Conservation (phyloP, 2,888 invertebrate genomes). For the Plagiodera versicolora region DNA sequence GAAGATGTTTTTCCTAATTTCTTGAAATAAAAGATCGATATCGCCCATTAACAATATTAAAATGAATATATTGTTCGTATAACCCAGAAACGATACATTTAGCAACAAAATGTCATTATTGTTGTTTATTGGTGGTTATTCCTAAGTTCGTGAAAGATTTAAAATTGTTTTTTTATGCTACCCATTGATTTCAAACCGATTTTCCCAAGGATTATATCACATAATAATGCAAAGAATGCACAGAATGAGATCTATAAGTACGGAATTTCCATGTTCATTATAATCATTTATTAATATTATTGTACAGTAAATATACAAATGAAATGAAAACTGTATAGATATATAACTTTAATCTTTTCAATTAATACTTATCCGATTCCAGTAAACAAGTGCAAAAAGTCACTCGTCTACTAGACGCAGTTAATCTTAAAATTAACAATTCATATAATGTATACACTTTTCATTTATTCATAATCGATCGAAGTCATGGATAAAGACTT, state of each 20-base stretch:
- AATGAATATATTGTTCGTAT: no score
- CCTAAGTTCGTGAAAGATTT: background rate
- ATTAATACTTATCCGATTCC: slow-evolving; percentile 52
- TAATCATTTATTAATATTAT: slow-evolving; percentile 51
- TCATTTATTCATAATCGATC: slow-evolving; percentile 50
- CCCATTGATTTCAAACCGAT: slow-evolving; percentile 7
- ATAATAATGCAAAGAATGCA: slow-evolving; percentile 34
- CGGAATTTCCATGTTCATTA: slow-evolving; percentile 25
- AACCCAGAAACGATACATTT: no score
- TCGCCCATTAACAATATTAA: no score
- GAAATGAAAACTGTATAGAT: slow-evolving; percentile 56
- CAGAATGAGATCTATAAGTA: slow-evolving; percentile 38
- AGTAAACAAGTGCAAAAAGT: slow-evolving; percentile 38
- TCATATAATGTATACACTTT: slow-evolving; percentile 53
- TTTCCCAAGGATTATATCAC: slow-evolving; percentile 26
- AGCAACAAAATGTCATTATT: no score
- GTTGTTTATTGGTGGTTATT: no score
- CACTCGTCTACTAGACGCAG: slow-evolving; percentile 39
- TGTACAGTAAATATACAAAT: slow-evolving; percentile 56
- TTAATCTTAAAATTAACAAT: slow-evolving; percentile 38
- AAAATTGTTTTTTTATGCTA: background rate
- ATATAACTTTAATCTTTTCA: slow-evolving; percentile 49
- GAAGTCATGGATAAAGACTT: slow-evolving; percentile 45
- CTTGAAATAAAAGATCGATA: no score
- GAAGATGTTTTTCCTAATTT: no score